Evolutionary conservation across 1,140 invertebrate species (phyloP), one percentile per base, ranked within the genome.

Genomic region (Diorhabda sublineata): DNA sequence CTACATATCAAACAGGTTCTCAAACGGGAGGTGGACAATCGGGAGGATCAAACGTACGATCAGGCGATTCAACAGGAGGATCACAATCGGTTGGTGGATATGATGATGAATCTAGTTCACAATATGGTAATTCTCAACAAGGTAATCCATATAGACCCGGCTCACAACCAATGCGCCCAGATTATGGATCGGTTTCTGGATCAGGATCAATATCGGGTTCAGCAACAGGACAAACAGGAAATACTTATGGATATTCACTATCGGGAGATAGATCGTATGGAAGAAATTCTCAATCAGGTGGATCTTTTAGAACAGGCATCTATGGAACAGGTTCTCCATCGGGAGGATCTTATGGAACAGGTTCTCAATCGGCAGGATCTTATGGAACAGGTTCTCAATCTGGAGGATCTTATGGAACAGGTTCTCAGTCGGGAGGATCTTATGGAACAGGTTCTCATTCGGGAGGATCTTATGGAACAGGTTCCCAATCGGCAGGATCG

Each of bases 271-370:
- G 43, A 58, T 41, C 43, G 8, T 62, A 58, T n/a, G 64, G 58
- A 8, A 4, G 42, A 45, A 9, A 44, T 26, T 70, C 58, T 26
- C 64, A 64, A 59, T 56, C 68, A 45, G 61, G 61, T 47, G 69
- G 71, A 5, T 69, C 57, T 26, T 26, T 26, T 26, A 26, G 26
- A 26, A 26, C 26, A 26, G 26, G 26, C 41, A 67, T 68, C 45
- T 56, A 69, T 9, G 67, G 72, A 44, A 42, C 42, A 4, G 61
- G 42, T 63, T 63, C 42, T 63, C 42, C 26, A 43, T 9, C 61
- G 42, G 44, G 61, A 42, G 5, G 26, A 26, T 26, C 26, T 26
- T 26, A 26, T 26, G 26, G 26, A 60, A 42, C 58, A 42, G 58
- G 58, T 60, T 52, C 63, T n/a, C 44, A 42, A 9, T 58, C 65